Base-by-base conservation (phyloP, 2,797 vertebrate genomes). In the Lophius americanus region DNA sequence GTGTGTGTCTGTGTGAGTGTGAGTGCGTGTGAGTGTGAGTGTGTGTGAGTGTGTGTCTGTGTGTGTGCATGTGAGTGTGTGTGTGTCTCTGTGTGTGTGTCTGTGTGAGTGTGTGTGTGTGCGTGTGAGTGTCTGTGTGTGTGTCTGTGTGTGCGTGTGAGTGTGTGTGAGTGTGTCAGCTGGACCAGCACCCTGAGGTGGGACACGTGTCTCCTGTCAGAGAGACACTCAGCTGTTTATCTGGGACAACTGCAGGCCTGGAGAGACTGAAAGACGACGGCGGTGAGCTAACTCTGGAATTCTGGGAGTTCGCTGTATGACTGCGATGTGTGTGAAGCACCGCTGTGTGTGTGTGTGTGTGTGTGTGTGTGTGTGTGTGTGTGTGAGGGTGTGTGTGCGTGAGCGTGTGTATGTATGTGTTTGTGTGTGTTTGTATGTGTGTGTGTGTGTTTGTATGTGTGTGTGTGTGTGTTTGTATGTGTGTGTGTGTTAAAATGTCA, bases 191-290 rank as follows among this genome's bases (percentile, higher is more conserved):
- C 64, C 59, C 33, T 23, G 9, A 64, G 65, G 65, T 13, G 35
- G 2, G 66, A 60, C 64, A 52, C 53, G 70, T 77, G 73, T 71
- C 62, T 70, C 33, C 46, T 58, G 70, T 73, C 55, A 11, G 67
- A 33, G 52, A 56, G 76, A 64, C 72, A 14, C 68, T 72, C 83
- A 80, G 83, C 79, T 82, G 77, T 74, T 76, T 51, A 11, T 64
- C 43, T 0, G 9, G 12, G 66, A 76, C 78, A 78, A 78, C 75
- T 79, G 78, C 61, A 70, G 64, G 7, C 35, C 23, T 1, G 2
- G 52, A 44, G 62, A 67, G 41, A 64, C 64, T 8, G n/a, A 38
- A 44, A 50, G 64, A 73, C 62, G 63, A 66, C 70, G 37, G 54
- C 37, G 13, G 23, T 35, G 38, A 62, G 44, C 60, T 42, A 11